Evolutionary conservation across 2,888 invertebrate species (phyloP).

Genomic region (Ornithoptera priamus): DNA sequence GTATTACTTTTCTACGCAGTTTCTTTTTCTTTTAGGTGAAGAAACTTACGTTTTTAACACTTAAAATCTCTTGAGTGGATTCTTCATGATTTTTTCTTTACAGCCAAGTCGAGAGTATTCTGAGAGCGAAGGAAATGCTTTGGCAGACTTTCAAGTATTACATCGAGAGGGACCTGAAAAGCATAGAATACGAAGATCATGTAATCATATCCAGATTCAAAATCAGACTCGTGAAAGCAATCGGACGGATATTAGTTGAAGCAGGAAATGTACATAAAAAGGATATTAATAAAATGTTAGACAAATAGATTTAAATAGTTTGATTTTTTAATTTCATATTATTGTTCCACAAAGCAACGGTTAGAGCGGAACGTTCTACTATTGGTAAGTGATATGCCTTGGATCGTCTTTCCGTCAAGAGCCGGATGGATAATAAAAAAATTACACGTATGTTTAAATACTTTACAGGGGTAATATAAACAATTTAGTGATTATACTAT

Average conservation of each 20-base stretch:
- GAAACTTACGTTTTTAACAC: background rate
- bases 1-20: too few species aligned
- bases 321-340: background rate
- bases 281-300: slow-evolving; percentile 25
- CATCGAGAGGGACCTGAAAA: slow-evolving; percentile 60
- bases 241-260: slow-evolving; percentile 59
- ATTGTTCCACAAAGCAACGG: too few species aligned
- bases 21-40: background rate
- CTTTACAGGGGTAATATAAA: too few species aligned
- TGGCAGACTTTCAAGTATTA: slow-evolving; percentile 73
- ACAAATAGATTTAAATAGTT: slow-evolving; percentile 29
- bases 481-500: too few species aligned
- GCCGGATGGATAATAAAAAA: too few species aligned
- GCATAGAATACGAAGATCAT: slow-evolving; percentile 49
- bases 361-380: too few species aligned
- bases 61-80: background rate
- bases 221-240: slow-evolving; percentile 52
- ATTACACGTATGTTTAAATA: too few species aligned
- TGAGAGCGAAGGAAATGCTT: slow-evolving; percentile 68
- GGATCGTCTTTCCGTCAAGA: too few species aligned
- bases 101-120: slow-evolving; percentile 74
- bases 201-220: slow-evolving; percentile 50
- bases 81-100: slow-evolving; percentile 38
- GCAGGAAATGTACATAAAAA: slow-evolving; percentile 35
- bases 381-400: too few species aligned